Evolutionary conservation across 2,797 vertebrate species (phyloP), one percentile per base, ranked within the genome.

Genomic region (Denticeps clupeoides): DNA sequence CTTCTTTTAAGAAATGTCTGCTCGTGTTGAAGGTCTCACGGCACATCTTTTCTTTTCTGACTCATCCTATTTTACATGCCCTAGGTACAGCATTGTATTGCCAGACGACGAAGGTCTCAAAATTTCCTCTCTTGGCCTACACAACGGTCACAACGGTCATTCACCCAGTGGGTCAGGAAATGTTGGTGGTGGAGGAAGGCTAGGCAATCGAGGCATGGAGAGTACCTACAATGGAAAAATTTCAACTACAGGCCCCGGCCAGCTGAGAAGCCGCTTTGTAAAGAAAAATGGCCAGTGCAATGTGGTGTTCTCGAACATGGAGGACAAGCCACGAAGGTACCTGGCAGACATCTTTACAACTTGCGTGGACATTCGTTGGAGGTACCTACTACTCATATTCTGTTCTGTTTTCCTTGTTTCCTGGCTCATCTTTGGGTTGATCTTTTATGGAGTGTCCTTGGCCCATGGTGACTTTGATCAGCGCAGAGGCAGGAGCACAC

Each of bases 261-360:
- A 90, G 55, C 73, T 85, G 28, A 83, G 91, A 60, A 96, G 88
- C 68, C 89, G 93, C 11, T 97, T 98, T 2, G 91, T 97, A 15
- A 94, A 92, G 82, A 97, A 97, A 75, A 94, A 90, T 1, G 92
- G 94, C 45, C 93, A 97, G 38, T 97, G 92, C 63, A 97, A 98
- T 0, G 89, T 97, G 7, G 75, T 91, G 37, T 97, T 94, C 60
- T 84, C 86, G 67, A 96, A 97, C 79, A 80, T 98, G 75, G 91
- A 91, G 49, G 90, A 97, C 67, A 91, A 89, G 63, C 84, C 88
- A 0, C 87, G 87, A 60, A 91, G 93, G 51, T 98, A 93, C 75
- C 82, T 98, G 43, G 90, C 90, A 0, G 93, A 98, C 63, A 90
- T 97, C 72, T 98, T 97, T 72, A 98, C 94, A 47, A 98, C 94